Base-by-base conservation (phyloP, 2,888 invertebrate species). In the Mallateleia sp. region DNA sequence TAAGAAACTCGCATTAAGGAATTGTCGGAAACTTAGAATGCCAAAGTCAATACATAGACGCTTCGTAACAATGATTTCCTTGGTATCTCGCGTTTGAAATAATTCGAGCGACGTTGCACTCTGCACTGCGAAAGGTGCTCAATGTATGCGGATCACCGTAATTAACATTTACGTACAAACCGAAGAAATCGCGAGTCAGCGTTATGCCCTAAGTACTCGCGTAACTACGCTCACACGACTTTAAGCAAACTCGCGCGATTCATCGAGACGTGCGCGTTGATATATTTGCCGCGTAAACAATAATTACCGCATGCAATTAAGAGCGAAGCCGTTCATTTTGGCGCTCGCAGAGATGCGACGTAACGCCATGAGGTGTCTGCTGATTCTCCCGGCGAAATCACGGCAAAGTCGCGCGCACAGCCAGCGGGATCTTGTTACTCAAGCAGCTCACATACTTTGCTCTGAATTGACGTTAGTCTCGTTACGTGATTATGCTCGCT, bases 231-330 rank as follows among this genome's bases (percentile, higher is more conserved):
- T 34, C 62, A 24, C 60, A 56, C 75, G 83, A 74, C 72, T 75
- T 45, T 80, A 66, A 71, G 52, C 80, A 78, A 85, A 80, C 80
- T 64, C 71, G 45, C 62, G 60, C 67, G 45, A 74, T 75, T 74
- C 75, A 34, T 66, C 32, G 79, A 47, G 74, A 87, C 50, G 87
- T 87, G 79, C 56, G 85, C 88, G 74, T 74, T 85, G 89, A 91
- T 89, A 87, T 93, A 91, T 94, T 93, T 93, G 91, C 90, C 71
- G 75, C 88, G 92, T 92, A 93, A 93, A 93, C 91, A 93, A 93
- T 93, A 93, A 93, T 93, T 93, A 93, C 89, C 83, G 89, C 89
- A 80, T 89, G 91, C 91, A 93, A 93, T 93, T 93, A 92, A 90
- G 89, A 89, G 85, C 84, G 88, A 84, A 67, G 84, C 83, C 72